Conservation (phyloP, 2,797 vertebrate species). For the Vespertilio murinus region DNA sequence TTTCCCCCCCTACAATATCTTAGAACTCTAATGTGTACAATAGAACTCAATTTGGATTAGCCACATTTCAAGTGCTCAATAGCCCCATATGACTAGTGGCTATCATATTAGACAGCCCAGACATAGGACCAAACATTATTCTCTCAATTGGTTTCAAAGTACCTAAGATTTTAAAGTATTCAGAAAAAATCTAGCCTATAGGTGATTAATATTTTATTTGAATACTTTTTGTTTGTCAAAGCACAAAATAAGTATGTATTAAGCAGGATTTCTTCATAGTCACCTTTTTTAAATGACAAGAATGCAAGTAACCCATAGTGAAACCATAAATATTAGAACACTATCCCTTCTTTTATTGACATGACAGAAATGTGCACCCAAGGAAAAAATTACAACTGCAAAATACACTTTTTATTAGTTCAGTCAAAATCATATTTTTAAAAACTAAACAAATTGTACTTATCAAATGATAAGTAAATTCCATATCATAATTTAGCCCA, state of each 20-base stretch:
- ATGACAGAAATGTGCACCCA: not conserved
- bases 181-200: not conserved
- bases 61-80: not conserved
- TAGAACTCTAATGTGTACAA: not conserved
- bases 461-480: not conserved
- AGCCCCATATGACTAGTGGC: not conserved
- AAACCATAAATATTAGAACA: not conserved
- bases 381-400: not conserved
- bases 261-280: slow-evolving; percentile 7
- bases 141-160: not conserved
- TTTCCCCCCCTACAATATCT: not conserved
- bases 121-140: not conserved
- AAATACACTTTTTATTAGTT: slow-evolving; percentile 16
- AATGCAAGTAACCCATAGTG: not conserved
- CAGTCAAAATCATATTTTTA: not conserved
- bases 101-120: not conserved
- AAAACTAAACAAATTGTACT: slow-evolving; percentile 11
- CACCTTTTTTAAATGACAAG: not conserved
- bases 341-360: not conserved
- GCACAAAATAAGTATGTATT: not conserved
- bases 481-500: not conserved
- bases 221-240: not conserved
- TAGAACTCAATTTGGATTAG: not conserved
- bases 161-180: not conserved
- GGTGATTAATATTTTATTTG: not conserved